A percentile compares a stretch with the other conserved stretches of the same genome.
Evolutionary conservation across 2,888 invertebrate genomes (phyloP).

Genomic region (Crioceris asparagi): DNA sequence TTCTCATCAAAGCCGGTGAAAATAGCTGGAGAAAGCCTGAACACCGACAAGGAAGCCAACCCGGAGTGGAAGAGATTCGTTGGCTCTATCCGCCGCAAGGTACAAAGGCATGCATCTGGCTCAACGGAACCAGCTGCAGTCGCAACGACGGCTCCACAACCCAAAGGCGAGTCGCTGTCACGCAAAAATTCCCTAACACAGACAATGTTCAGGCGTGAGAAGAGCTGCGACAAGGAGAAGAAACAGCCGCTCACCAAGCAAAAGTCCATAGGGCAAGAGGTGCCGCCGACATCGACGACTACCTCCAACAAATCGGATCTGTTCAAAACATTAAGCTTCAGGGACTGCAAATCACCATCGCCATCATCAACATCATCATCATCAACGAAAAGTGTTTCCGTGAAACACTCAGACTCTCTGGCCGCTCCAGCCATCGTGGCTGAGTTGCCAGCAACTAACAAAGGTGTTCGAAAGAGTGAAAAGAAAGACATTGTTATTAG

Average conservation of each 20-base stretch:
- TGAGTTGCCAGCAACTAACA: conserved; percentile 21
- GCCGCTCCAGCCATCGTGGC: conserved; percentile 21
- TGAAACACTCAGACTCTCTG: conserved; percentile 27
- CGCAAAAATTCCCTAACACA: conserved; percentile 39
- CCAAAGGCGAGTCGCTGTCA: conserved; percentile 28
- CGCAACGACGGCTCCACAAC: conserved; percentile 15
- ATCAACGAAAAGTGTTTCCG: conserved; percentile 29
- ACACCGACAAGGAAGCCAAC: conserved; percentile 29
- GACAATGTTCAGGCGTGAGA: conserved; percentile 25
- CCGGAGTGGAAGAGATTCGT: conserved; percentile 40
- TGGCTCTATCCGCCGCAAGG: conserved; percentile 38
- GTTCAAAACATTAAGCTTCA: conserved; percentile 31
- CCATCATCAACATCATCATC: no score
- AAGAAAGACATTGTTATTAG: no score
- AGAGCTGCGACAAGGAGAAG: conserved; percentile 25
- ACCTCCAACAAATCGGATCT: no score
- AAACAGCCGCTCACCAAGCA: conserved; percentile 36
- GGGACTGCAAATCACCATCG: no score
- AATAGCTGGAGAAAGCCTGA: conserved; percentile 34
- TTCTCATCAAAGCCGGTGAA: conserved; percentile 30
- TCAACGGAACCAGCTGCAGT: conserved; percentile 11
- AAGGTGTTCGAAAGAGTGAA: conserved; percentile 36
- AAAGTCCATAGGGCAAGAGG: conserved; percentile 31
- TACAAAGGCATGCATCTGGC: conserved; percentile 35
- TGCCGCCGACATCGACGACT: conserved; percentile 14